Evolutionary conservation across 92 coral and sea anemone species (phyloP).

Genomic region (Blastomussa wellsi): DNA sequence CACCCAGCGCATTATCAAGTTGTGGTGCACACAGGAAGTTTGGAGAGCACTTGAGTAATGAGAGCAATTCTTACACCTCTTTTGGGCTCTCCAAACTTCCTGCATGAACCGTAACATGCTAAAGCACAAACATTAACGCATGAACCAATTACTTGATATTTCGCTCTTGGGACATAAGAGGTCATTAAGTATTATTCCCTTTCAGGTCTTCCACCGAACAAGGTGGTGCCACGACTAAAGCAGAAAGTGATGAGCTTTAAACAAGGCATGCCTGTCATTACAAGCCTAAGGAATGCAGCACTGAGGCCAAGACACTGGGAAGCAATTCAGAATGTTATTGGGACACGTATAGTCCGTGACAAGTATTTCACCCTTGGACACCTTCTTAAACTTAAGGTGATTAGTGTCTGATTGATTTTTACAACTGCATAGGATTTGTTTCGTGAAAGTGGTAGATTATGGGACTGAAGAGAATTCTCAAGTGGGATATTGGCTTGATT

Average conservation of each 20-base stretch:
- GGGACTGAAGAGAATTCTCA: too few species aligned
- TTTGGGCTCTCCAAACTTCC: too few species aligned
- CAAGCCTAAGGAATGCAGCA: constrained; percentile 91
- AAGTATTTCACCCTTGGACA: constrained; percentile 88
- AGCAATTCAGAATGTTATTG: constrained; percentile 81
- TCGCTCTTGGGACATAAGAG: not conserved
- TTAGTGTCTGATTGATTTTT: not conserved
- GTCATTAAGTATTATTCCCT: not conserved
- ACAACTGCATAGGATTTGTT: too few species aligned
- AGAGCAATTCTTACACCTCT: too few species aligned
- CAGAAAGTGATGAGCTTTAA: constrained; percentile 88
- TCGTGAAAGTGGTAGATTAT: too few species aligned
- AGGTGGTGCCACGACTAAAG: constrained; percentile 83
- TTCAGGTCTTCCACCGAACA: constrained; percentile 92
- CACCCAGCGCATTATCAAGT: too few species aligned
- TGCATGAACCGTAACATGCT: too few species aligned
- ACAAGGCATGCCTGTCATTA: constrained; percentile 93
- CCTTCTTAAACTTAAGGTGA: constrained; percentile 81
- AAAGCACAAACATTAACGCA: too few species aligned
- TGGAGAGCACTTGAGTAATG: too few species aligned
- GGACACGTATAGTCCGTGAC: constrained; percentile 84
- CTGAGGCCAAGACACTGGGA: constrained; percentile 96
- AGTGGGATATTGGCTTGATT: too few species aligned
- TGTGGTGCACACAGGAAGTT: too few species aligned
- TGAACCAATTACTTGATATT: too few species aligned